These are phyloP conservation scores for Empis stercorea DNA, from an alignment of 2,888 invertebrate species.

Conservation along the genomic window DNA sequence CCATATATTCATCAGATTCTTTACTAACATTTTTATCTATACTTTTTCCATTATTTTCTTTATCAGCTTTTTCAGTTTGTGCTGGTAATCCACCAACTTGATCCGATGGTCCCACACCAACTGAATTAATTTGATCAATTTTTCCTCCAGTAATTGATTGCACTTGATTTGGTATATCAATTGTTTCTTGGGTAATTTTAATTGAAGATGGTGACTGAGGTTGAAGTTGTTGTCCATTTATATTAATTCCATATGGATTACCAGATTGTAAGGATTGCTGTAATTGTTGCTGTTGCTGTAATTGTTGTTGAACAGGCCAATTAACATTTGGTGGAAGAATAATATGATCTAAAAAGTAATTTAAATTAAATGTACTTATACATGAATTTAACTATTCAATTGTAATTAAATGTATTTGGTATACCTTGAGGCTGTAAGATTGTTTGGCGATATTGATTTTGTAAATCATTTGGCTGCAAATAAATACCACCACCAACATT, in stretches of 20 bases:
- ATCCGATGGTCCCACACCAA: too few relatives aligned
- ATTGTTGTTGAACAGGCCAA: constrained; percentile 18
- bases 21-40: constrained; percentile 12
- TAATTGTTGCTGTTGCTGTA: constrained; percentile 7
- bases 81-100: constrained; percentile 3
- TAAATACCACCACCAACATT: constrained; percentile 18
- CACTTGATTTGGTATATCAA: constrained; percentile 1
- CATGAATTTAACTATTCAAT: too few relatives aligned
- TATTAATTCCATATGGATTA: neutral
- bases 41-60: constrained; percentile 14
- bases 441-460: constrained; percentile 11
- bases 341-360: constrained; percentile 8
- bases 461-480: constrained; percentile 15
- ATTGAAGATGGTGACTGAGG: constrained; percentile 8
- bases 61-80: constrained; percentile 4
- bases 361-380: too few relatives aligned
- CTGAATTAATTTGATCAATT: constrained; percentile 5
- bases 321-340: constrained; percentile 18
- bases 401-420: too few relatives aligned
- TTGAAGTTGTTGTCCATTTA: constrained; percentile 10
- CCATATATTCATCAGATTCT: constrained; percentile 14
- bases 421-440: constrained; percentile 14
- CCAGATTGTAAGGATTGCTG: neutral
- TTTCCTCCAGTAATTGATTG: constrained; percentile 1
- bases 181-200: constrained; percentile 6